Evolutionary conservation across 2,113 vertebrate genomes (phyloP), one percentile per base, ranked within the genome.

Genomic region (Mormoops blainvillei): DNA sequence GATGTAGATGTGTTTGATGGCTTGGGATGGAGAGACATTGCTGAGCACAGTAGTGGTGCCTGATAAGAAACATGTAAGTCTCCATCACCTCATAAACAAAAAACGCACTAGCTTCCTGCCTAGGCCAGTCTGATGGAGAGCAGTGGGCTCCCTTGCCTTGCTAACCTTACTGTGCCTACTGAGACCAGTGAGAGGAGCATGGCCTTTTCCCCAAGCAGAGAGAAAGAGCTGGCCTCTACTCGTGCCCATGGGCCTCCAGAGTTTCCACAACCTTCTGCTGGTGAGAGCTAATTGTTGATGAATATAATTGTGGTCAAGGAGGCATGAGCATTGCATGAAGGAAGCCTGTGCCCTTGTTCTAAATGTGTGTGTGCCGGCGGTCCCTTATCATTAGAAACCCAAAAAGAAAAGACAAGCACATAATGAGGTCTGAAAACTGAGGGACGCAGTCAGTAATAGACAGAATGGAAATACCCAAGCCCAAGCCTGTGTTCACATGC

Each of bases 241-340:
- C 24, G 43, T 38, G 43, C 24, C 73, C 7, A 0, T 0, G 5
- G 41, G 20, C 8, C 13, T 0, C 11, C 82, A 19, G 31, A 38
- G 31, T 5, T 3, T 15, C 63, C 28, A 16, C 50, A 52, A 12
- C 19, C 4, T 15, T 54, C 28, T 26, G 5, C 5, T 22, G 58
- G 16, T 2, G 18, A 65, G 43, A 36, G 67, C 33, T 22, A 8
- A 24, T 20, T 85, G 65, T 89, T 13, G 0, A 16, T n/a, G 36
- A 16, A 41, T 28, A 11, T 1, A 8, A 61, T 7, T 6, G 8
- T 3, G 50, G 38, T 28, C 67, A 41, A 12, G n/a, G 61, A 52
- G 45, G 16, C 14, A 2, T 1, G 12, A 8, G 0, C 1, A 2
- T 41, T 38, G 4, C 8, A 1, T 4, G 71, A 56, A 89, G 87